These are phyloP conservation scores for Molorchus minor DNA, from an alignment of 2,888 invertebrate genomes.

Conservation along the genomic window DNA sequence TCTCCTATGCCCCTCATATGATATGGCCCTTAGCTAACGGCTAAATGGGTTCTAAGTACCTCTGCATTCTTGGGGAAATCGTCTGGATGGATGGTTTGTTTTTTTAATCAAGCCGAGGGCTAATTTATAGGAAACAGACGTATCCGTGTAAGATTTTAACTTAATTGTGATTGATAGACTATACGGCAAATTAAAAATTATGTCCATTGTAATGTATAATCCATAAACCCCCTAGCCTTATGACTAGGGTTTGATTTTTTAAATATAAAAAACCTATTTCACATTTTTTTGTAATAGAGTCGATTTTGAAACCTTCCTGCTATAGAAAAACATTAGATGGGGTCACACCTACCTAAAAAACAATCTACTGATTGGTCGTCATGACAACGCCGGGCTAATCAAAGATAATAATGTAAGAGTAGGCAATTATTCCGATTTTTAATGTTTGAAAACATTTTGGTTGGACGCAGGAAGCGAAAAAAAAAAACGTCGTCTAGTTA, in stretches of 20 bases:
- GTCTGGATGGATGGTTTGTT: slow-evolving; percentile 13
- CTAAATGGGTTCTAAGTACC: slow-evolving; percentile 14
- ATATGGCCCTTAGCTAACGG: slow-evolving; percentile 15
- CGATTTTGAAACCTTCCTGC: no score
- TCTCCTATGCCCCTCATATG: slow-evolving; percentile 14
- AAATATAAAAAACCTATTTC: not conserved
- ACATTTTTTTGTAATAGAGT: not conserved
- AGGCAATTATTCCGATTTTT: no score
- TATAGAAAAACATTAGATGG: no score
- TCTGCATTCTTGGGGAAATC: slow-evolving; percentile 9
- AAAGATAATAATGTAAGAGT: no score
- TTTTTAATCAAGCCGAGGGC: slow-evolving; percentile 11
- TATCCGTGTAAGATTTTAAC: not conserved
- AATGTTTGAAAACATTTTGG: no score
- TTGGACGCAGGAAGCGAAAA: no score
- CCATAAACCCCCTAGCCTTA: not conserved
- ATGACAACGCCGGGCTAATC: no score
- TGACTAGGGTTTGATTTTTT: not conserved
- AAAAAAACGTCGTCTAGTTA: no score
- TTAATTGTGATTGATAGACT: not conserved
- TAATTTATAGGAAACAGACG: slow-evolving; percentile 3
- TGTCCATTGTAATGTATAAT: not conserved
- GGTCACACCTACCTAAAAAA: no score
- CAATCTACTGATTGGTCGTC: no score
- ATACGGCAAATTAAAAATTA: not conserved